Conservation (phyloP, 92 coral and sea anemone species). For the Heteractis magnifica region DNA sequence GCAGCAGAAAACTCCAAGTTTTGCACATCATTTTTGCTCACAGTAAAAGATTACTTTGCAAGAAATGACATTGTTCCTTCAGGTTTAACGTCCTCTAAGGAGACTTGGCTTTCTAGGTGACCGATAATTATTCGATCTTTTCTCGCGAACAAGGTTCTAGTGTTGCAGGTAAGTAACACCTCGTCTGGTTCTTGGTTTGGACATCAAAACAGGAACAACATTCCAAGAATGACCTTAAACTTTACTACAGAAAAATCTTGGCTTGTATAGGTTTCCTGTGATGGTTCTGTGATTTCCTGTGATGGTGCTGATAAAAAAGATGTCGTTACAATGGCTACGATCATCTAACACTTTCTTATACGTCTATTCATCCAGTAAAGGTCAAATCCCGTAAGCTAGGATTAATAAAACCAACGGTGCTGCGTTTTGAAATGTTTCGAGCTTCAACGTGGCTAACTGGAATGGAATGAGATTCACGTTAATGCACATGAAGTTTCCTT, state of each 20-base stretch:
- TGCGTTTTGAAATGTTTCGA: too few species aligned
- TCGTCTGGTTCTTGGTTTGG: background rate
- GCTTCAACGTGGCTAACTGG: too few species aligned
- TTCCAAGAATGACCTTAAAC: background rate
- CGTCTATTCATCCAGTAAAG: too few species aligned
- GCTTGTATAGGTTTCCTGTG: background rate
- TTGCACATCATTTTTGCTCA: background rate
- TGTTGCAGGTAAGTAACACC: background rate
- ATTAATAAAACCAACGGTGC: too few species aligned
- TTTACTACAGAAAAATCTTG: background rate
- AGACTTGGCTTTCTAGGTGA: background rate
- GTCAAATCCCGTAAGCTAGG: too few species aligned
- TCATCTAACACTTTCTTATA: too few species aligned
- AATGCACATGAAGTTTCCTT: too few species aligned
- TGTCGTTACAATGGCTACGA: too few species aligned
- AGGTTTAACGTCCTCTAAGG: background rate
- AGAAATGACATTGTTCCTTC: background rate
- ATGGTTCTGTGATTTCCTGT: background rate
- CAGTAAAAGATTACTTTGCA: background rate
- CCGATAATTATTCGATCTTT: background rate
- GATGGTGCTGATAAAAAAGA: background rate
- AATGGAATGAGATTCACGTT: too few species aligned
- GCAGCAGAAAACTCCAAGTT: background rate
- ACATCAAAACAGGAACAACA: slow-evolving; percentile 3
- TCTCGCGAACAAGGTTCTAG: background rate